Evolutionary conservation across 2,797 vertebrate genomes (phyloP), one percentile per base, ranked within the genome.

Genomic region (Sphaeramia orbicularis): DNA sequence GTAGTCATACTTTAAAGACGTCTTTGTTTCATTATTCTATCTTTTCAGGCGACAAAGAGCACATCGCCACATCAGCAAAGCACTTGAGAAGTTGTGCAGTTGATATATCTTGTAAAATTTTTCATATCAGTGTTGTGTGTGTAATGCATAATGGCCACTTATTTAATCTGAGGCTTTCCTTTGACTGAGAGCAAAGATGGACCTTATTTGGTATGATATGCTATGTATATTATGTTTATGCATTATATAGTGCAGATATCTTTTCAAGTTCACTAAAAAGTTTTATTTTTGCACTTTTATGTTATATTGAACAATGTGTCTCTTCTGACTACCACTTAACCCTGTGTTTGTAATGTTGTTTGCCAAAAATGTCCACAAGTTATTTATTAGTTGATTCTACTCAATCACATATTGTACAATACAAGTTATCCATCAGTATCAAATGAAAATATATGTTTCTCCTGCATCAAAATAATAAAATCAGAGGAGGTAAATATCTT

Each of bases 321-420:
- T 80, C 24, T 12, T 76, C 78, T 79, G 84, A 56, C 58, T 69
- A 63, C 48, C 35, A 74, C 63, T 77, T 85, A 86, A 83, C 62
- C 65, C 67, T 60, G 38, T 78, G 53, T 84, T 75, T 74, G 53
- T 77, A 79, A 75, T 82, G 44, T 76, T 84, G 48, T 86, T 72
- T 73, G 54, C 36, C 52, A 70, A 80, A 79, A 9, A 74, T 74
- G 76, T 72, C 51, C 56, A 80, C 60, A 76, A 76, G 52, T 86
- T 92, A 92, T 92, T 92, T 90, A 92, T 91, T 90, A 80, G 63
- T 73, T 77, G 49, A 86, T 37, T 74, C 53, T 70, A 78, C 68
- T 68, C 65, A 80, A 27, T 73, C 56, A 71, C 52, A n/a, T 66
- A 79, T 67, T 87, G 65, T 63, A 84, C 58, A 86, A 83, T 89